Base-by-base conservation (phyloP, 2,888 invertebrate species). In the Oxycera nigricornis region DNA sequence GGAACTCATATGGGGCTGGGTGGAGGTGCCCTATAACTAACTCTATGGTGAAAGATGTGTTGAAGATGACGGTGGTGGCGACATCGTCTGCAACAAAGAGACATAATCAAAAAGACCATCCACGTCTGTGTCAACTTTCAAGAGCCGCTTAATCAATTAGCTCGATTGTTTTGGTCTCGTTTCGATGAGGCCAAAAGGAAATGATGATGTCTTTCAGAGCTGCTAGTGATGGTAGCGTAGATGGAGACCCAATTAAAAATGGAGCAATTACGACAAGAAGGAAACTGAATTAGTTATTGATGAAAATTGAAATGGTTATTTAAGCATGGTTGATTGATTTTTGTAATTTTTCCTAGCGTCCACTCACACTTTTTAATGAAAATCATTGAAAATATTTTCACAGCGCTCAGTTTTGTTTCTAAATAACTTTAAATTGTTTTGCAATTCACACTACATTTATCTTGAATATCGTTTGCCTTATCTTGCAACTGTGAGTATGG, bases 81-180 rank as follows among this genome's bases (percentile, higher is more conserved):
- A 30, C 24, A 6, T 28, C 14, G 65, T 24, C 65, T 17, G 11
- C 39, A 41, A 39, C 24, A 24, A 24, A 2, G 9, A 55, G 1
- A 55, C 9, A 50, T 6, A 17, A 50, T 14, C 9, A 6, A 35
- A 31, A 65, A 65, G 20, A 61, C 41, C 22, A 39, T 0, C 35
- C 7, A 62, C 31, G n/a, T 41, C 39, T 41, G 41, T 41, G 65
- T 65, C 65, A 65, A 65, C 70, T 52, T 26, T 14, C 14, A 14
- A 22, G 30, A 70, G 31, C 55, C 31, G 70, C 24, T 70, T 31
- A 52, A 70, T 70, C 70, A 70, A 70, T 70, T 70, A 70, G 24
- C 22, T 52, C 70, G 70, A 70, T 70, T 70, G 70, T 70, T 70
- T 70, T 52, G 70, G 52, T 70, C 52, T 55, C 52, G 17, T 70